Evolutionary conservation across 2,113 vertebrate genomes (phyloP), one percentile per base, ranked within the genome.

Genomic region (Clarias batrachus): DNA sequence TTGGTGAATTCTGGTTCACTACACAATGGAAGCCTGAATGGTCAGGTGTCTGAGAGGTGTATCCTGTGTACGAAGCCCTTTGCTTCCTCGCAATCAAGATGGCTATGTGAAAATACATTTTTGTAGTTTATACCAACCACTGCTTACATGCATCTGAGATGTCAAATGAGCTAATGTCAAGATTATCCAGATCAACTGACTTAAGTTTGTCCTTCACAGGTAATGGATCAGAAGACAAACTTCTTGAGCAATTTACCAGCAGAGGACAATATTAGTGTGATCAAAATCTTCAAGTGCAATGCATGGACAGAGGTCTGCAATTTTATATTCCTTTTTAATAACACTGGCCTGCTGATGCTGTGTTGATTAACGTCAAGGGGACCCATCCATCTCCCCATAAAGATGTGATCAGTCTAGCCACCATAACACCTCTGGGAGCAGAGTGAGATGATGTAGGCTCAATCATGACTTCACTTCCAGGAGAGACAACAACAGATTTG

Each of bases 371-470:
- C 33, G 2, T 88, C 14, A 89, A 19, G 3, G 83, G 88, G 2
- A 89, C 83, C 88, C 89, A 90, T 17, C 88, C 16, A 57, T 90
- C 85, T 8, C 86, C 83, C 65, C 70, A 81, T 30, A 87, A 14
- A 3, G 37, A 37, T 3, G 83, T 87, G 5, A 87, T 74, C 1
- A 88, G 30, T 21, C 37, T 84, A 0, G 48, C 80, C 2, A 88
- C 87, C 41, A 84, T 52, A 27, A 87, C 17, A 4, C 66, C 63
- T 60, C 74, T 90, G 12, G 77, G 79, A 16, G 79, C 74, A 7
- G 86, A 85, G 3, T 78, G 23, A 4, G 54, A 81, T 19, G 73
- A 54, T 2, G 87, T 88, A 7, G 66, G 90, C 76, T 91, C 90
- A 10, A 65, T 71, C 23, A 90, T 30, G 1, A 88, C 77, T 37